A percentile compares a stretch with the other conserved stretches of the same genome.
These are phyloP conservation scores for Papilio glaucus DNA, from an alignment of 1,140 invertebrate genomes.

Conservation along the genomic window DNA sequence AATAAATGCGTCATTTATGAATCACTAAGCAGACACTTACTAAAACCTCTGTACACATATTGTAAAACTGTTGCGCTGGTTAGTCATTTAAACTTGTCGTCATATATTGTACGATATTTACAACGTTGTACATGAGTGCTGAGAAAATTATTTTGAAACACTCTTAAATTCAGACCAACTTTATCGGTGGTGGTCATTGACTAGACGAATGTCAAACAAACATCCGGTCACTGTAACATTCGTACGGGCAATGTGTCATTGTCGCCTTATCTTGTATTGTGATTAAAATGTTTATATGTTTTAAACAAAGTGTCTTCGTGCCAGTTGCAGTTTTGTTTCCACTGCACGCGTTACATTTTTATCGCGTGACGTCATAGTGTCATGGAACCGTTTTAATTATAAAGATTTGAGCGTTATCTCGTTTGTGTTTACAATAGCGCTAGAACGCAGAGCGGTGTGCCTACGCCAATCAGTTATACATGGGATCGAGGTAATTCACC, in stretches of 20 bases:
- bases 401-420: slow-evolving; percentile 58
- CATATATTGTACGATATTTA: too few relatives aligned
- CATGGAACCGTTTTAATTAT: slow-evolving; percentile 55
- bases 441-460: slow-evolving; percentile 44
- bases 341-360: slow-evolving; percentile 57
- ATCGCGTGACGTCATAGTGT: slow-evolving; percentile 52
- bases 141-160: neutral
- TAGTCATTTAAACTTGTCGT: slow-evolving; percentile 1
- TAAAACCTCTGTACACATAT: slow-evolving; percentile 29
- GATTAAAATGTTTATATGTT: slow-evolving; percentile 62
- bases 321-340: slow-evolving; percentile 69
- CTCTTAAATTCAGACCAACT: neutral
- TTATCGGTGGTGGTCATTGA: neutral
- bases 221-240: slow-evolving; percentile 54
- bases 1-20: slow-evolving; percentile 36
- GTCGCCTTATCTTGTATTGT: slow-evolving; percentile 66
- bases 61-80: slow-evolving; percentile 18
- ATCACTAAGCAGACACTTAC: slow-evolving; percentile 20
- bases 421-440: slow-evolving; percentile 49
- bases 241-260: slow-evolving; percentile 71
- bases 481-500: slow-evolving; percentile 46
- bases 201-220: slow-evolving; percentile 29
- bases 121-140: neutral
- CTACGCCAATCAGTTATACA: slow-evolving; percentile 50
- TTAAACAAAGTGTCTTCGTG: slow-evolving; percentile 53